Evolutionary conservation across 2,113 vertebrate genomes (phyloP), one percentile per base, ranked within the genome.

Genomic region (Melospiza melodia): DNA sequence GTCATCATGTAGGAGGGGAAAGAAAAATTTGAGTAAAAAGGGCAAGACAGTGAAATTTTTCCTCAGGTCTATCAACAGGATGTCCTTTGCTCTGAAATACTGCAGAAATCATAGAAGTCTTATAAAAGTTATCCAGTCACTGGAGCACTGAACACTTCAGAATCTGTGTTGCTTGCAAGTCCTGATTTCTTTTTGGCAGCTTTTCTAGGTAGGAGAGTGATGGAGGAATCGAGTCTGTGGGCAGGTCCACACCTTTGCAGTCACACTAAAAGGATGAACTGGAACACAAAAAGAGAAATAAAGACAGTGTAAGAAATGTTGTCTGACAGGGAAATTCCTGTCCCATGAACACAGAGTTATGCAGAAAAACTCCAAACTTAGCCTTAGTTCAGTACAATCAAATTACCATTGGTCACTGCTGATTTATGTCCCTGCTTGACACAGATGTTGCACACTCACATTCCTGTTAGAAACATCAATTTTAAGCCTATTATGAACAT

Each of bases 201-300:
- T 91, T 94, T 96, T 85, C 71, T 57, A 16, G 68, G 46, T 22
- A 49, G 74, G 69, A 83, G 69, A 90, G 63, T 6, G 74, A 55
- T 68, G 54, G 74, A 84, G 69, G 78, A 84, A 65, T 85, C 2
- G 2, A 81, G 61, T 91, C 72, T 39, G 11, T 49, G 88, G 94
- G 72, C 65, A 90, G 72, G 55, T 95, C 87, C 94, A 59, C 44
- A 49, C 69, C 81, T 90, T 89, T 87, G 83, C 80, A 95, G 94
- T 93, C 73, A 46, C 9, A 37, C 80, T 90, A 75, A 92, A 96
- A 90, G 61, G 77, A 79, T 79, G 89, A 93, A 66, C 91, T 65
- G 75, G 62, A 95, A 90, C 86, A 67, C 12, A 57, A 33, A 82
- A 51, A 79, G 51, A 57, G 27, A 92, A 65, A 82, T 11, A 44